Evolutionary conservation across 92 coral and sea anemone genomes (phyloP).

Genomic region (Palythoa caribaeorum): DNA sequence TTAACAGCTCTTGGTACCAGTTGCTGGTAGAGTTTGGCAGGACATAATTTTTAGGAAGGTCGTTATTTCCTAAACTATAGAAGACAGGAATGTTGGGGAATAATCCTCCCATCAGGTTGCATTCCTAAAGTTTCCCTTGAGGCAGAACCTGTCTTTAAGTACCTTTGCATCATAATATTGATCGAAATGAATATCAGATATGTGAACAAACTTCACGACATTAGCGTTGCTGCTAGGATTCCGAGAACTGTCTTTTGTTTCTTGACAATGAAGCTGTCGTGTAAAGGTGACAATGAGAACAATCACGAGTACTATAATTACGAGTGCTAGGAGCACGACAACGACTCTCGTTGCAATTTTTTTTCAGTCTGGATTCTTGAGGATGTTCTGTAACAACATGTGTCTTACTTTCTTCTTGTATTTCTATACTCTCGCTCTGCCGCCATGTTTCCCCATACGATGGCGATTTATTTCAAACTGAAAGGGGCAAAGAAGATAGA

Average conservation of each 20-base stretch:
- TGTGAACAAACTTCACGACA: constrained; percentile 69
- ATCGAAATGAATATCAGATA: constrained; percentile 90
- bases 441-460: too few relatives aligned
- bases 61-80: constrained; percentile 91
- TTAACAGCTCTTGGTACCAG: constrained; percentile 80
- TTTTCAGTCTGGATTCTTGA: neutral
- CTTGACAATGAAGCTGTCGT: neutral
- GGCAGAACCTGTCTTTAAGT: constrained; percentile 60
- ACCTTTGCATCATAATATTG: constrained; percentile 65
- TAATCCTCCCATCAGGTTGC: constrained; percentile 57
- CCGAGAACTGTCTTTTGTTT: neutral
- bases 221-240: neutral
- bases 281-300: neutral
- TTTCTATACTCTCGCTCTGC: too few relatives aligned
- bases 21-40: constrained; percentile 68
- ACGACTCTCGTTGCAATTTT: neutral
- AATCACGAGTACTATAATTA: too few relatives aligned
- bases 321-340: neutral
- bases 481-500: too few relatives aligned
- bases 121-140: constrained; percentile 56
- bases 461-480: too few relatives aligned
- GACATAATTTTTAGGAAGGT: constrained; percentile 90
- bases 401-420: too few relatives aligned
- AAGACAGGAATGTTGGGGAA: constrained; percentile 87
- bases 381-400: neutral